phyloP scores from a whole-genome alignment of 1,140 invertebrate genomes.

The Ostrea denselamellosa region DNA sequence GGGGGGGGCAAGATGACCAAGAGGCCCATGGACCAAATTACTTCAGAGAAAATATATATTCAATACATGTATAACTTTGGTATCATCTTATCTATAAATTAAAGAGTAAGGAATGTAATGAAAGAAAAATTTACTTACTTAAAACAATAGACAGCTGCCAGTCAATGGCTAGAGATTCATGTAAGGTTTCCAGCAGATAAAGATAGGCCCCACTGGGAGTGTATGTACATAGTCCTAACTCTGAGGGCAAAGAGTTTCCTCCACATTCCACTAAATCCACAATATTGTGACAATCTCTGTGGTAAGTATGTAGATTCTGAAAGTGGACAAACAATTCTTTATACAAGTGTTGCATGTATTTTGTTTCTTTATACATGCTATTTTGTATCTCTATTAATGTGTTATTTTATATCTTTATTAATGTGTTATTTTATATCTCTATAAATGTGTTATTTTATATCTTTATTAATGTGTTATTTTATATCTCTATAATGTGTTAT shows the following conservation, averaged over 20 bases:
- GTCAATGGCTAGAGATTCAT: conserved; percentile 16
- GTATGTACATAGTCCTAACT: neutral
- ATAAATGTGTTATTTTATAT: no score
- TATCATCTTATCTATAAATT: neutral
- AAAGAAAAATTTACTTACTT: neutral
- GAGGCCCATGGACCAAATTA: neutral
- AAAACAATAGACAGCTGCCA: conserved; percentile 11
- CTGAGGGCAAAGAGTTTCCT: neutral
- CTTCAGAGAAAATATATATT: neutral
- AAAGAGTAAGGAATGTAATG: neutral
- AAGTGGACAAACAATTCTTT: neutral
- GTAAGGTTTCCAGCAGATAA: conserved; percentile 9
- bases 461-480: neutral
- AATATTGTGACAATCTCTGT: neutral
- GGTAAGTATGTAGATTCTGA: neutral
- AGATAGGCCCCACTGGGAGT: neutral
- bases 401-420: no score
- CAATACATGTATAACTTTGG: neutral
- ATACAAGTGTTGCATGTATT: neutral
- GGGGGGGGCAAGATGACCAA: no score
- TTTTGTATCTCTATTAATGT: no score
- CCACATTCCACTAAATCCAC: neutral
- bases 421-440: neutral
- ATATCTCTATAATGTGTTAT: no score
- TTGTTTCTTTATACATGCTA: no score